These are phyloP conservation scores for Pseudochromis fuscus DNA, from an alignment of 2,797 vertebrate species.

Conservation along the genomic window DNA sequence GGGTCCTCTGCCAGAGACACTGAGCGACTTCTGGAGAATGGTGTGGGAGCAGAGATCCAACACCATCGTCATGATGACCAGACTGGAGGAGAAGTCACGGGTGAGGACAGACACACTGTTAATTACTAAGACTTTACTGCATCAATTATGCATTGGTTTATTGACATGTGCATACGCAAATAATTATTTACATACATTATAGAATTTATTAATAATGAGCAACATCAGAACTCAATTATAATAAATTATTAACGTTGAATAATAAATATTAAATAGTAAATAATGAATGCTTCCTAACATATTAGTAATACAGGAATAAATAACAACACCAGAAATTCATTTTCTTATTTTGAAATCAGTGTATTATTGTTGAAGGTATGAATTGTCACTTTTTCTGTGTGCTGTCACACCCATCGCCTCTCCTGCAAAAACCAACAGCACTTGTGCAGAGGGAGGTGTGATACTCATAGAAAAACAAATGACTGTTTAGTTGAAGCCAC, in stretches of 20 bases:
- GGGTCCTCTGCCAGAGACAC: slow-evolving; percentile 96
- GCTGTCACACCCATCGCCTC: neutral
- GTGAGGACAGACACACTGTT: slow-evolving; percentile 54
- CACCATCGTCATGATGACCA: slow-evolving; percentile 99
- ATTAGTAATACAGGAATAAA: neutral
- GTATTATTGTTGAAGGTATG: neutral
- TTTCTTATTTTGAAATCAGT: neutral
- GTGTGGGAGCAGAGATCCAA: slow-evolving; percentile 97
- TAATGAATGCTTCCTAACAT: neutral
- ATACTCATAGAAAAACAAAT: slow-evolving; percentile 7
- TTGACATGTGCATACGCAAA: slow-evolving; percentile 10
- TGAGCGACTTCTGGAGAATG: slow-evolving; percentile 99
- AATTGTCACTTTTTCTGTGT: neutral
- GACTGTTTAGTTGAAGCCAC: neutral
- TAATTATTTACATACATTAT: slow-evolving; percentile 8
- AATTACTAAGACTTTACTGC: neutral
- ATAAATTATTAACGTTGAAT: neutral
- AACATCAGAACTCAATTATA: slow-evolving; percentile 6
- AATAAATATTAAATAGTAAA: slow-evolving; percentile 4
- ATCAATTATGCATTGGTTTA: slow-evolving; percentile 19
- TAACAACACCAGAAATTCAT: neutral
- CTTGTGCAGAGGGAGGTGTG: neutral
- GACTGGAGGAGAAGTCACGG: slow-evolving; percentile 95
- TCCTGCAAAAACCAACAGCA: neutral
- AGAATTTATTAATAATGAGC: slow-evolving; percentile 16